A percentile compares a stretch with the other conserved stretches of the same genome.
Conservation (phyloP, 2,113 vertebrate genomes). For the Ageneiosus marmoratus region DNA sequence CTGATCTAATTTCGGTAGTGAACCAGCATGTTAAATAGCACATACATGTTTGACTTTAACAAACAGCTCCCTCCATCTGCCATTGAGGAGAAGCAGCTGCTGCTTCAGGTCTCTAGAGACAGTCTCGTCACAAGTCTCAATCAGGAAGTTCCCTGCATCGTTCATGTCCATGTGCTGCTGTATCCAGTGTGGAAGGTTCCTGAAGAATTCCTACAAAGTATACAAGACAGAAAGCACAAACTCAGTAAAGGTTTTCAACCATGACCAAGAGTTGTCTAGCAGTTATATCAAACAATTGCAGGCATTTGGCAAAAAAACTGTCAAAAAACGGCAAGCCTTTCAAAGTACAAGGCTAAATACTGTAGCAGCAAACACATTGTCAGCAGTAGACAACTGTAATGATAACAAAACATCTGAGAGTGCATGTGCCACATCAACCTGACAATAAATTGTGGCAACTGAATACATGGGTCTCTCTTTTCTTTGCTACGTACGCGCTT, state of each 20-base stretch:
- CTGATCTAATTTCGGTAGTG: not conserved
- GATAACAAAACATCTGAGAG: not conserved
- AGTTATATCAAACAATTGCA: not conserved
- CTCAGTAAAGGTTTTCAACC: not conserved
- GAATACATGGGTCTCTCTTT: not conserved
- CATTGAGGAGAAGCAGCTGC: conserved; percentile 86
- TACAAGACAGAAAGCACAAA: not conserved
- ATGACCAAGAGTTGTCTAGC: not conserved
- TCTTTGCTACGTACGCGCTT: conserved; percentile 80
- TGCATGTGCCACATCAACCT: not conserved
- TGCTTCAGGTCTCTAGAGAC: conserved; percentile 96
- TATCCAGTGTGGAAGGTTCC: conserved; percentile 82
- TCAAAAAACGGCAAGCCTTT: not conserved
- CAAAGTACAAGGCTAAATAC: not conserved
- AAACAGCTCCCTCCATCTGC: conserved; percentile 79
- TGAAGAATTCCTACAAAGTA: conserved; percentile 77
- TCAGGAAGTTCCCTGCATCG: conserved; percentile 96
- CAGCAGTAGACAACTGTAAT: not conserved
- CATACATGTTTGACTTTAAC: conserved; percentile 95
- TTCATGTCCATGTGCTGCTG: conserved; percentile 97
- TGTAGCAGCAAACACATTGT: not conserved
- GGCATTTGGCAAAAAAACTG: not conserved
- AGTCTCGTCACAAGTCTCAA: conserved; percentile 93
- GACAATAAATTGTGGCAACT: not conserved
- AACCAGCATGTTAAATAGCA: not conserved